phyloP scores from a whole-genome alignment of 2,888 invertebrate genomes.

The Drosophila anceps region DNA sequence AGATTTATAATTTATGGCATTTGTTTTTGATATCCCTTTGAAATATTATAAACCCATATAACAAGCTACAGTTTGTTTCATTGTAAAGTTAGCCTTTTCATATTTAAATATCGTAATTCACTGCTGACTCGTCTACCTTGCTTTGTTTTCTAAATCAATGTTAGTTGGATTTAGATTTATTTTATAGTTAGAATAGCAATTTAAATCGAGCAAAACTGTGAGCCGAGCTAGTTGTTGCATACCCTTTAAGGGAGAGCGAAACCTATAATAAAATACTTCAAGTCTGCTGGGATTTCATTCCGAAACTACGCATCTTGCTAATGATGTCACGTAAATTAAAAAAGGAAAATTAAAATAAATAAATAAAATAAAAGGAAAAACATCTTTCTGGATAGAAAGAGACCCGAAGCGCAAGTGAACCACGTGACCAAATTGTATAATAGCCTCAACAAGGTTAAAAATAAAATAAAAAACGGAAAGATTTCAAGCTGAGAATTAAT shows the following conservation, averaged over 20 bases:
- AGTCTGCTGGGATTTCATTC: not conserved
- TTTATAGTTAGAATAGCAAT: not conserved
- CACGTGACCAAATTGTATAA: slow-evolving; percentile 8
- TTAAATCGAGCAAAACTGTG: not conserved
- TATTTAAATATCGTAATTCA: not conserved
- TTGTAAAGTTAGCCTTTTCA: not conserved
- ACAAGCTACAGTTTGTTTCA: slow-evolving; percentile 1
- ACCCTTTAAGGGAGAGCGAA: not conserved
- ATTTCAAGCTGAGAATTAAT: not conserved
- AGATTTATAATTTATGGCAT: slow-evolving; percentile 29
- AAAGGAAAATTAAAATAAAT: too few relatives aligned
- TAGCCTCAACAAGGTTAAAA: not conserved
- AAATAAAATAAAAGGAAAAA: not conserved
- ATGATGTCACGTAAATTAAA: not conserved
- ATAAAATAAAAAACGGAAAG: not conserved
- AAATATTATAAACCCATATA: slow-evolving; percentile 12
- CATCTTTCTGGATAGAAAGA: not conserved
- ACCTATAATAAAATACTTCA: too few relatives aligned
- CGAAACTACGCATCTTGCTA: not conserved
- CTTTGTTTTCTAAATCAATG: not conserved
- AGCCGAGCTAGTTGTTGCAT: not conserved
- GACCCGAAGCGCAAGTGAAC: not conserved
- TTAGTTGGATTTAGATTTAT: not conserved
- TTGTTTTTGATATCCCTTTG: slow-evolving; percentile 11
- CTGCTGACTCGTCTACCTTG: too few relatives aligned